phyloP scores from a whole-genome alignment of 1,140 invertebrate species.

The Thereuonema tuberculata region DNA sequence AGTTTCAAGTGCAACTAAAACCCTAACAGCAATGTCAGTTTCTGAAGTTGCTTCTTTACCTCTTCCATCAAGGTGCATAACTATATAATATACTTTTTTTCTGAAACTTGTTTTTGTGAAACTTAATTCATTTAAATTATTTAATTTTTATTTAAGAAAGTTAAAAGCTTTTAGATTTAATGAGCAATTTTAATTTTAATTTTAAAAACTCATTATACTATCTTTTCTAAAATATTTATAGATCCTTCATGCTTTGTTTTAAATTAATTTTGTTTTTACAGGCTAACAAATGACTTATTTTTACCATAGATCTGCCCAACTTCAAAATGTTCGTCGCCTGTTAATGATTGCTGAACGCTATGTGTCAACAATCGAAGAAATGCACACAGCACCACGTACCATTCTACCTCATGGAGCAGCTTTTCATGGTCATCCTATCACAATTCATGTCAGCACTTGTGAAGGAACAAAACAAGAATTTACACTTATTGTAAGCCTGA shows the following conservation, averaged over 20 bases:
- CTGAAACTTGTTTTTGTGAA: too few relatives aligned
- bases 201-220: neutral
- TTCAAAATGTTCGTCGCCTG: slow-evolving; percentile 36
- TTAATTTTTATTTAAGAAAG: too few relatives aligned
- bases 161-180: neutral
- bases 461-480: slow-evolving; percentile 35
- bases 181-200: neutral
- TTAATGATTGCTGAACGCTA: slow-evolving; percentile 38
- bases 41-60: slow-evolving; percentile 31
- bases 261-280: too few relatives aligned
- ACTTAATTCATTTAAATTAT: too few relatives aligned
- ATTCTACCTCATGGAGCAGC: slow-evolving; percentile 39
- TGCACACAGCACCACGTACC: slow-evolving; percentile 30
- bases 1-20: slow-evolving; percentile 33
- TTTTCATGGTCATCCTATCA: slow-evolving; percentile 36
- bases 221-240: too few relatives aligned
- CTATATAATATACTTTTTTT: too few relatives aligned
- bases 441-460: slow-evolving; percentile 27
- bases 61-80: slow-evolving; percentile 31
- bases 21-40: slow-evolving; percentile 33
- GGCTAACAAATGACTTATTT: slow-evolving; percentile 1
- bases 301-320: slow-evolving; percentile 25
- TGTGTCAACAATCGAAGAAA: slow-evolving; percentile 37
- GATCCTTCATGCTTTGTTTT: too few relatives aligned
- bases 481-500: slow-evolving; percentile 28